Base-by-base conservation (phyloP, 1,140 invertebrate species). In the Platyscapa corneri region DNA sequence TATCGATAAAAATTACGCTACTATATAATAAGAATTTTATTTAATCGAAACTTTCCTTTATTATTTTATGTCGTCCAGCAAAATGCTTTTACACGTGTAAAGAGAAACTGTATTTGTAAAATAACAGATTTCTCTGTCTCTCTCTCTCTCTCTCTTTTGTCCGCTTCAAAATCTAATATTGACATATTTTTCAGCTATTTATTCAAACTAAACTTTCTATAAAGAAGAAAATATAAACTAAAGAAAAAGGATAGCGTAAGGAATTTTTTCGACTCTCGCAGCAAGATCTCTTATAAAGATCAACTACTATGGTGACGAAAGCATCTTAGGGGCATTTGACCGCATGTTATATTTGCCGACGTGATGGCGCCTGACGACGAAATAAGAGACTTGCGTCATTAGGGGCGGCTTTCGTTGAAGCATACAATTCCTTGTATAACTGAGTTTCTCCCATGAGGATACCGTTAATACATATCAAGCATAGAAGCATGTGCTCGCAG, bases 371-470 rank as follows among this genome's bases (percentile, higher is more conserved):
- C 80, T 32, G 30, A 32, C 49, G 64, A 64, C 42, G 74, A 77
- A 76, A 82, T 37, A 77, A 27, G 79, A 77, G 81, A 75, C 34
- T 37, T 64, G 65, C 72, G 81, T 75, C 81, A 64, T 83, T 83
- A 83, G 39, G 56, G 56, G 77, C 23, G 34, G 60, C 77, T 65
- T 60, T 60, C 27, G 5, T 60, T 60, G 2, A 1, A 27, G 56
- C 56, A 60, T 27, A 60, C 27, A 60, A 27, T 60, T 60, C 27
- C 27, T 60, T 60, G 20, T 27, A 27, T 27, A 3, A 6, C 27
- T 60, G 49, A 53, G 20, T 60, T 23, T 60, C 10, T 60, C 27
- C 56, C 5, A 10, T 14, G 23, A 10, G 27, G 56, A 60, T 27
- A 3, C 27, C 23, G 20, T 60, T 60, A 14, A 27, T 60, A 7